phyloP scores from a whole-genome alignment of 2,113 vertebrate species.

The Psammodynastes pulverulentus region DNA sequence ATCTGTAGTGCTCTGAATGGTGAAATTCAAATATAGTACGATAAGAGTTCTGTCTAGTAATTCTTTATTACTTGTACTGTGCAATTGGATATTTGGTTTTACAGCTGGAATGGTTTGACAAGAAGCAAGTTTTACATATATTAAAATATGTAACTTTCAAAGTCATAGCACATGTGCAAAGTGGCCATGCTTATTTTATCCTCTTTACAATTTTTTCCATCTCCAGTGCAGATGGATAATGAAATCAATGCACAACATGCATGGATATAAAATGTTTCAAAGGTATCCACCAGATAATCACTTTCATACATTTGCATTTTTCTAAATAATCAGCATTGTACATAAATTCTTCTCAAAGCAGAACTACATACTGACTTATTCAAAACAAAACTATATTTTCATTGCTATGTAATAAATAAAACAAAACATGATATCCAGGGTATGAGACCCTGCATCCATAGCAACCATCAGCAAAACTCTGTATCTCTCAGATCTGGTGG shows the following conservation, averaged over 20 bases:
- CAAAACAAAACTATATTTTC: constrained; percentile 5
- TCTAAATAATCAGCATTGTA: not conserved
- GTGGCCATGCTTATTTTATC: not conserved
- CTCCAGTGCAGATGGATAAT: not conserved
- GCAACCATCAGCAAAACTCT: constrained; percentile 20
- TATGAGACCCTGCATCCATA: constrained; percentile 21
- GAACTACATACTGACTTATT: not conserved
- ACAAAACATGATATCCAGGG: constrained; percentile 7
- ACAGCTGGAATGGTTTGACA: not conserved
- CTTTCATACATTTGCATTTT: not conserved
- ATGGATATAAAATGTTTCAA: not conserved
- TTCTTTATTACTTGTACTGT: not conserved
- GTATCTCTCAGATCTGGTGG: not conserved
- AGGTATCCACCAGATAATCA: not conserved
- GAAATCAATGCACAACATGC: not conserved
- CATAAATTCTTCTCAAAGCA: not conserved
- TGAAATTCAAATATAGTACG: rapidly evolving
- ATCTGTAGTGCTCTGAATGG: not conserved
- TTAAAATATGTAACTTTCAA: not conserved
- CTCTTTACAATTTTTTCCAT: not conserved
- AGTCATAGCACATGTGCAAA: not conserved
- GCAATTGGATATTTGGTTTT: not conserved
- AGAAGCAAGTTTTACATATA: not conserved
- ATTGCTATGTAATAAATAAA: constrained; percentile 10
- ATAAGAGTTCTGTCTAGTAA: not conserved